Conservation (phyloP, 2,113 vertebrate species). For the Carollia perspicillata region DNA sequence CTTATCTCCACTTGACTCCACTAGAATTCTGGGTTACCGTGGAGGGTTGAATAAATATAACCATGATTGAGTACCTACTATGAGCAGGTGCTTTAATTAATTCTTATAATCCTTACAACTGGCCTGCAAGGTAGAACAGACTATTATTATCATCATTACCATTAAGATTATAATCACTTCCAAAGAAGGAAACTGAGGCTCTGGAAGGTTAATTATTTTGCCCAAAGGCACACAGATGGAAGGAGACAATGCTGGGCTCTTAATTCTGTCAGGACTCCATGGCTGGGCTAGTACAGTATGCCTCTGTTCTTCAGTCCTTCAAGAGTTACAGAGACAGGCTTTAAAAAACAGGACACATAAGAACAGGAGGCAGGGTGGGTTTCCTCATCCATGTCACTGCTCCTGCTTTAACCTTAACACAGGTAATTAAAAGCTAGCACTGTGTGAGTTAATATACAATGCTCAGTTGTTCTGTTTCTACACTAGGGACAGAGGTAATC, state of each 20-base stretch:
- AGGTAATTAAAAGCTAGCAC: neutral
- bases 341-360: neutral
- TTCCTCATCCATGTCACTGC: neutral
- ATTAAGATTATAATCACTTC: neutral
- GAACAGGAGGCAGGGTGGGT: neutral
- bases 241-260: neutral
- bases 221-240: neutral
- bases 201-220: neutral
- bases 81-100: neutral
- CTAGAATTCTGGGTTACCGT: neutral
- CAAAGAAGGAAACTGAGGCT: neutral
- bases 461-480: neutral
- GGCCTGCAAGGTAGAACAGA: neutral
- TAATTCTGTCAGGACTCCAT: neutral
- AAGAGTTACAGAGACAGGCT: neutral
- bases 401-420: neutral
- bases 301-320: neutral
- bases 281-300: neutral
- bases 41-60: neutral
- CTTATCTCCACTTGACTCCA: neutral
- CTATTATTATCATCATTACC: neutral
- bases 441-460: neutral
- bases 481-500: neutral
- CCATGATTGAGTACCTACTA: neutral
- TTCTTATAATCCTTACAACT: neutral